Evolutionary conservation across 2,113 vertebrate genomes (phyloP).

Genomic region (Gavialis gangeticus): DNA sequence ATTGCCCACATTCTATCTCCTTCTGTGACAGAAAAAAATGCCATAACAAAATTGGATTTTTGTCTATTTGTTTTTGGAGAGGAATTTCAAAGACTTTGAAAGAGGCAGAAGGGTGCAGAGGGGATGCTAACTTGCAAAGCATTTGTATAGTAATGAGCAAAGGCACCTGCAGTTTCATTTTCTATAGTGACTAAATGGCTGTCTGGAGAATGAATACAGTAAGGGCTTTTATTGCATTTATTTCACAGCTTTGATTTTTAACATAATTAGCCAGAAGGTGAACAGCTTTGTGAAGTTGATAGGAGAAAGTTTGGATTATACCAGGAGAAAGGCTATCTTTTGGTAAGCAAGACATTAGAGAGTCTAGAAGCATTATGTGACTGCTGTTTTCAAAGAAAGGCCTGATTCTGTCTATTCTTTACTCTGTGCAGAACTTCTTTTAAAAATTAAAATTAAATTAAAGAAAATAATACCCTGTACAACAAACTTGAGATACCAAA

Average conservation of each 20-base stretch:
- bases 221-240: neutral
- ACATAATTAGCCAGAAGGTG: neutral
- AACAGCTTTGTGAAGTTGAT: neutral
- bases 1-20: neutral
- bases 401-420: neutral
- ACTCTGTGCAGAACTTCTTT: neutral
- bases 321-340: neutral
- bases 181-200: neutral
- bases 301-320: neutral
- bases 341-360: neutral
- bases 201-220: neutral
- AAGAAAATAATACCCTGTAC: neutral
- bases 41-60: neutral
- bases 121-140: neutral
- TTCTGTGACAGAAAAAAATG: neutral
- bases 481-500: neutral
- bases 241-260: neutral
- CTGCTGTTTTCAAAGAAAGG: neutral
- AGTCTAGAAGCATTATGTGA: neutral
- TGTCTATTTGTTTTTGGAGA: neutral
- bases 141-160: neutral
- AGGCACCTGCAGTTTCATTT: neutral
- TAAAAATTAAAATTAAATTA: neutral
- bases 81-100: neutral
- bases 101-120: neutral